Evolutionary conservation across 2,888 invertebrate species (phyloP).

Genomic region (Invenusta paracnida): DNA sequence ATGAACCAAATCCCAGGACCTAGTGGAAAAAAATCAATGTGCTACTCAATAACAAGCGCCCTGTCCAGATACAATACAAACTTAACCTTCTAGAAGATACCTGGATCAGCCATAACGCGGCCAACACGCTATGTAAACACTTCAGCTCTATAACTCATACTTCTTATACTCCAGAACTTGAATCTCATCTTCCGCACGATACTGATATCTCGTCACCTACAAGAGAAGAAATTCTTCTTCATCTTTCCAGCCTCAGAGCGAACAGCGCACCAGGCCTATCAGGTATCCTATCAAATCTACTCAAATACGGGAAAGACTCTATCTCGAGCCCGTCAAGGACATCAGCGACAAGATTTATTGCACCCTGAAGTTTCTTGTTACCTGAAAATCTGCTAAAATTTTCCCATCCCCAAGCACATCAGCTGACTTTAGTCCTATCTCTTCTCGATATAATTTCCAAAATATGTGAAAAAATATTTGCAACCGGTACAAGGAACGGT

Average conservation of each 20-base stretch:
- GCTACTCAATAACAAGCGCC: not conserved
- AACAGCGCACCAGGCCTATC: not conserved
- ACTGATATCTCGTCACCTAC: not conserved
- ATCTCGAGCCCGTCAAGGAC: not conserved
- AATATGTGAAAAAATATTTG: constrained; percentile 17
- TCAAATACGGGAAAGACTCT: not conserved
- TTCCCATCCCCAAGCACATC: not conserved
- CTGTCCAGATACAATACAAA: constrained; percentile 3
- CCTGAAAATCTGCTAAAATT: not conserved
- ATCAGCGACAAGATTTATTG: not conserved
- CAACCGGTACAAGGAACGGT: not conserved
- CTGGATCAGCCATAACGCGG: not conserved
- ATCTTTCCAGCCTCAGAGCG: not conserved
- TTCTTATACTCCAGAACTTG: not conserved
- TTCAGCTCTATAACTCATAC: not conserved
- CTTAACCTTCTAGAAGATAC: not conserved
- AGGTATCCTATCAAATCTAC: too few relatives aligned
- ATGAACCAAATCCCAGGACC: not conserved
- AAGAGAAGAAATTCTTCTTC: constrained; percentile 12
- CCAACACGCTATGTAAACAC: not conserved
- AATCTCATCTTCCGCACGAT: not conserved
- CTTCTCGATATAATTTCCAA: not conserved
- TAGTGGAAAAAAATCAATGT: not conserved
- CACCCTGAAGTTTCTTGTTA: not conserved
- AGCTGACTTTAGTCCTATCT: not conserved